Evolutionary conservation across 2,888 invertebrate genomes (phyloP), one percentile per base, ranked within the genome.

Genomic region (Drosophila mercatorum): DNA sequence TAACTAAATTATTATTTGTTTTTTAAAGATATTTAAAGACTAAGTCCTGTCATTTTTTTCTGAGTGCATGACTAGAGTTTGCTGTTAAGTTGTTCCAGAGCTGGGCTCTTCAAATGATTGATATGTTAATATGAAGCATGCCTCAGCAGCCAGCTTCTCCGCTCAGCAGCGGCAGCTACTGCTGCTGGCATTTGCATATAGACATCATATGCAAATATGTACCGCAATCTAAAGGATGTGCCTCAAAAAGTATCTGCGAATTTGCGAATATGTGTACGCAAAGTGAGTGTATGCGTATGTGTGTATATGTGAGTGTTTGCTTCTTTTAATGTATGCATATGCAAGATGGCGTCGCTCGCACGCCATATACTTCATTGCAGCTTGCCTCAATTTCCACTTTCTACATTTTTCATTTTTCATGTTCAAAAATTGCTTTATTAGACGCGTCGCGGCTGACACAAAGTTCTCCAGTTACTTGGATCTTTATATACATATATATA

Each of bases 151-250:
- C 63, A 31, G 49, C 44, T 57, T 52, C 59, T 51, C 69, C 41
- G 58, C 59, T n/a, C 51, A 36, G 43, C 44, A n/a, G 57, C 40
- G 12, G 12, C 49, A 11, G 57, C 41, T 22, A 8, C 64, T 43
- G 53, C 46, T 41, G 49, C 62, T 46, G 56, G 12, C 70, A 86
- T 87, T 87, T 87, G 90, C 86, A 87, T 87, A 90, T 87, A 90
- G 90, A 87, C 90, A 86, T 90, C 87, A 90, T 89, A 86, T 86
- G 86, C 86, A 86, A 85, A 85, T 89, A 85, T 79, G 72, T 81
- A 46, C 77, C 85, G 83, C 89, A 89, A 79, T 83, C 83, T 80
- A 86, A 72, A 58, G 68, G 72, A 47, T 61, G 67, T 53, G 52
- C 61, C 51, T 47, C 34, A 47, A 52, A 64, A 89, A 88, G 88